Conservation (phyloP, 2,797 vertebrate genomes). For the Cirrhinus molitorella region DNA sequence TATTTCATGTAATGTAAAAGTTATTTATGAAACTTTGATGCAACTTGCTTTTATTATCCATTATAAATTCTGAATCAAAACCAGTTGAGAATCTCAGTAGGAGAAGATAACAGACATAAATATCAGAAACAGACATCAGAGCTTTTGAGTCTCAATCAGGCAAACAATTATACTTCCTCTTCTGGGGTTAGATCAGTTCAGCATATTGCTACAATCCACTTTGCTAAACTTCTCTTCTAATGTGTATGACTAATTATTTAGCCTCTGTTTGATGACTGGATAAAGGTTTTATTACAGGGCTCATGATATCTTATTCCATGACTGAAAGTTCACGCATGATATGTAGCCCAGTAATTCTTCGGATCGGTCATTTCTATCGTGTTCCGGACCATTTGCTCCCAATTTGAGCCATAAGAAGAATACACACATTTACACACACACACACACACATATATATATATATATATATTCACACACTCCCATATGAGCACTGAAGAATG, state of each 20-base stretch:
- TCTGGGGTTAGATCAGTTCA: not conserved
- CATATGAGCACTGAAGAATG: not conserved
- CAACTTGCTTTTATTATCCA: not conserved
- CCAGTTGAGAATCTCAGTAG: constrained; percentile 10
- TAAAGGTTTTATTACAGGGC: constrained; percentile 19
- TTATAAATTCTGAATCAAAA: not conserved
- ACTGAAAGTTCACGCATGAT: constrained; percentile 43
- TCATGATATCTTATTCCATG: constrained; percentile 45
- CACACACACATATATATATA: constrained; percentile 31
- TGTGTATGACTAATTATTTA: constrained; percentile 10
- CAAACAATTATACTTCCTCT: constrained; percentile 2
- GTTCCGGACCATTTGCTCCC: constrained; percentile 42
- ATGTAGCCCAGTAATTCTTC: constrained; percentile 34
- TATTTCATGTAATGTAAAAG: no score
- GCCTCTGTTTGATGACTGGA: constrained; percentile 17
- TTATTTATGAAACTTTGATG: no score
- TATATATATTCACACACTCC: constrained; percentile 14
- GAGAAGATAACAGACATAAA: not conserved
- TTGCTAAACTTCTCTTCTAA: not conserved
- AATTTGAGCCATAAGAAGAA: constrained; percentile 44
- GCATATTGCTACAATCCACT: not conserved
- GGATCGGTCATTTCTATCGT: constrained; percentile 12
- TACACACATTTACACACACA: constrained; percentile 33
- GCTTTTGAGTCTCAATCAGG: constrained; percentile 7
- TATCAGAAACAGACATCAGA: not conserved